Percentiles rank a stretch among this genome's conserved stretches.
Evolutionary conservation across 1,140 invertebrate species (phyloP).

Genomic region (Apocrypta bakeri): DNA sequence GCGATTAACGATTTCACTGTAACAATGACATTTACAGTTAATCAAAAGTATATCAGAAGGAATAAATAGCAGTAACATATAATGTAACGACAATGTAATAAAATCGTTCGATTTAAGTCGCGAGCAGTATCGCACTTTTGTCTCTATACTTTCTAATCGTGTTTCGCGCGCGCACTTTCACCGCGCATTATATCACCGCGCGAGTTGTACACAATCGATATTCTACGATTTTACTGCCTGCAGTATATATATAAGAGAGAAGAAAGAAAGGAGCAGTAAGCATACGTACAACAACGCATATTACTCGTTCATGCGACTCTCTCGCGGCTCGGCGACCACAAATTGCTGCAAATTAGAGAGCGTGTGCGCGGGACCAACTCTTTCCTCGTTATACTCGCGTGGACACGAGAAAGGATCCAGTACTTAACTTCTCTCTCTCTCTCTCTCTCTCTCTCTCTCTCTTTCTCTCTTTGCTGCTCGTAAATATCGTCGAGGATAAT

Average conservation of each 20-base stretch:
- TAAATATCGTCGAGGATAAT: constrained; percentile 19
- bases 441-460: not conserved
- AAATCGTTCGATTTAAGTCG: not conserved
- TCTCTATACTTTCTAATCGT: constrained; percentile 39
- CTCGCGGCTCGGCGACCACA: constrained; percentile 17
- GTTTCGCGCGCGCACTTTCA: constrained; percentile 40
- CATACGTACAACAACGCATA: not conserved
- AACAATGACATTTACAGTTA: too few relatives aligned
- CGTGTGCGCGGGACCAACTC: not conserved
- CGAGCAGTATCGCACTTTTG: not conserved
- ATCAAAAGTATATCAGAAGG: too few relatives aligned
- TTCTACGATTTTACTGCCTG: not conserved
- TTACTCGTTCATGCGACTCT: not conserved
- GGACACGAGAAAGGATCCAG: too few relatives aligned
- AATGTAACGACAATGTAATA: constrained; percentile 32
- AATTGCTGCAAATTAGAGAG: constrained; percentile 49
- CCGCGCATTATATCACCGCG: constrained; percentile 34
- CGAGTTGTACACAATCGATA: constrained; percentile 38
- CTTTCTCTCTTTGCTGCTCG: not conserved
- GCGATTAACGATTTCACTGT: too few relatives aligned
- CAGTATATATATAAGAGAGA: not conserved
- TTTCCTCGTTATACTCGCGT: constrained; percentile 16
- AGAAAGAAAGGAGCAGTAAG: not conserved
- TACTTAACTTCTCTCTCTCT: not conserved
- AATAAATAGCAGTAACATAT: constrained; percentile 27